These are phyloP conservation scores for Selenia dentaria DNA, from an alignment of 2,888 invertebrate species.

Conservation along the genomic window DNA sequence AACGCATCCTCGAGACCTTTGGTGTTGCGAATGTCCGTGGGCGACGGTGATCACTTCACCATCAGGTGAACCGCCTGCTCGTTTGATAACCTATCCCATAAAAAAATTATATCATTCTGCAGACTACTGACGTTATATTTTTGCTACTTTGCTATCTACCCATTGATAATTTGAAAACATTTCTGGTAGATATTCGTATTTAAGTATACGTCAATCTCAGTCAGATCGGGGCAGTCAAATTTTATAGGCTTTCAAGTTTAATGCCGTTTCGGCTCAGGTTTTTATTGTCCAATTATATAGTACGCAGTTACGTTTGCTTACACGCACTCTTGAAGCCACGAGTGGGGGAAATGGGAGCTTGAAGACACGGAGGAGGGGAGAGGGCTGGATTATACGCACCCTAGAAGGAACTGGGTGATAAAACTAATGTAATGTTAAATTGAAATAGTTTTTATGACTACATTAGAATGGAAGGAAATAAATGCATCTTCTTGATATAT, in stretches of 20 bases:
- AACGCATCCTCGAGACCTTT: no score
- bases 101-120: no score
- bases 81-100: no score
- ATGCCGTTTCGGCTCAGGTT: slow-evolving; percentile 54
- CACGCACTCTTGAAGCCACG: slow-evolving; percentile 29
- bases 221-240: slow-evolving; percentile 47
- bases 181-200: slow-evolving; percentile 7
- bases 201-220: slow-evolving; percentile 47
- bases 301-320: slow-evolving; percentile 30
- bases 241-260: slow-evolving; percentile 68
- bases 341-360: neutral
- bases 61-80: no score
- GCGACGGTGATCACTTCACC: no score
- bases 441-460: slow-evolving; percentile 22
- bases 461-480: neutral
- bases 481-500: no score
- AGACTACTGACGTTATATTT: no score
- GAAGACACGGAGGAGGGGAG: neutral
- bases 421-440: slow-evolving; percentile 17
- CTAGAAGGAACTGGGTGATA: no score
- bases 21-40: no score
- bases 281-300: slow-evolving; percentile 66
- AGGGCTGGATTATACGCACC: no score
- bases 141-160: no score
- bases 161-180: neutral